phyloP scores from a whole-genome alignment of 2,888 invertebrate genomes.

The Aphelenchoides bicaudatus region DNA sequence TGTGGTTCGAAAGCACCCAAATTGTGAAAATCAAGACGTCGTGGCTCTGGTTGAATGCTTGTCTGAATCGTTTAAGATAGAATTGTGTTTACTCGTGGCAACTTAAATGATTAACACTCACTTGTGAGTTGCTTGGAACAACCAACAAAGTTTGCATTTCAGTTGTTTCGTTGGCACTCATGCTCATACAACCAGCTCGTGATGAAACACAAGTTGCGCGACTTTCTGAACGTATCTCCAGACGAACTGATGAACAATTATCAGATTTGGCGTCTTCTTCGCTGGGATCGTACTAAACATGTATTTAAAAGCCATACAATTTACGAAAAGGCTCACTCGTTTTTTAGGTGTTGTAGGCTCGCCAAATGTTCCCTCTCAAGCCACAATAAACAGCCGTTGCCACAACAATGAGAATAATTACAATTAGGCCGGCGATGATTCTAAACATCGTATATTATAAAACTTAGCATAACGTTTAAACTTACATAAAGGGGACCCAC shows the following conservation, averaged over 20 bases:
- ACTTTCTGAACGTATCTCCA: slow-evolving; percentile 8
- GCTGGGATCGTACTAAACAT: neutral
- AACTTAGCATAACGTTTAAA: neutral
- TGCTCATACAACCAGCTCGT: neutral
- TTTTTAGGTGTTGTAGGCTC: neutral
- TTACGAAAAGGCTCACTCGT: slow-evolving; percentile 1
- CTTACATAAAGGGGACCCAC: slow-evolving; percentile 8
- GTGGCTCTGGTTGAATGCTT: no score
- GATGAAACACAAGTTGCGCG: neutral
- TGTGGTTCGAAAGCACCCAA: no score
- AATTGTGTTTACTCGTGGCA: no score
- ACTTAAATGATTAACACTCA: no score
- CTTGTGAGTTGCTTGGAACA: no score
- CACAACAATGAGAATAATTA: slow-evolving; percentile 8
- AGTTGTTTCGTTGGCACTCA: neutral
- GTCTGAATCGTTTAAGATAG: no score
- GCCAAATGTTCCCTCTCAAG: neutral
- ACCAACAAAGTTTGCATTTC: slow-evolving; percentile 10
- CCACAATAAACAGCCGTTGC: slow-evolving; percentile 1
- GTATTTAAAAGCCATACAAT: neutral
- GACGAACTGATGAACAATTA: neutral
- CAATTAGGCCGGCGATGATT: slow-evolving; percentile 5
- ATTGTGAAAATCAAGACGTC: no score
- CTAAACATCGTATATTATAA: neutral
- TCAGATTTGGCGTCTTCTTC: neutral